Conservation (phyloP, 2,113 vertebrate genomes). For the Cercopithecus mona region DNA sequence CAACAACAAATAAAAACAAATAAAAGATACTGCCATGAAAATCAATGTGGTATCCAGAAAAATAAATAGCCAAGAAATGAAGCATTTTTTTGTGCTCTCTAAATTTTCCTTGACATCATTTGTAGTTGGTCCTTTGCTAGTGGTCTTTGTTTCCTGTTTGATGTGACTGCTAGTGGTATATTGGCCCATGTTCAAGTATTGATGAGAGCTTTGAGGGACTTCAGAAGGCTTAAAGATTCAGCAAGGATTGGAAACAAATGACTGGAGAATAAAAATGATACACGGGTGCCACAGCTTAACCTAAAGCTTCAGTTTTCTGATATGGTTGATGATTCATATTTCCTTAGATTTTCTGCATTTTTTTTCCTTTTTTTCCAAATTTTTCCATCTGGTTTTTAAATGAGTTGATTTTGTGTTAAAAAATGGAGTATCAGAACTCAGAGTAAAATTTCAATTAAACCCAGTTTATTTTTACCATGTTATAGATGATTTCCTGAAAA, state of each 20-base stretch:
- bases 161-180: background rate
- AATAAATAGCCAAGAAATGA: slow-evolving; percentile 43
- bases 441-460: background rate
- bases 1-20: slow-evolving; percentile 68
- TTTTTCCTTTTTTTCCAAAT: background rate
- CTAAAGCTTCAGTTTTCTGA: background rate
- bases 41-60: slow-evolving; percentile 60
- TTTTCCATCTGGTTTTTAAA: background rate
- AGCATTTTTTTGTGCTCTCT: background rate
- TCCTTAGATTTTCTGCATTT: background rate
- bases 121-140: background rate
- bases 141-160: background rate
- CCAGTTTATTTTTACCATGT: background rate
- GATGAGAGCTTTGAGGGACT: background rate
- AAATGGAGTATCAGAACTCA: background rate
- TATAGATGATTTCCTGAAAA: background rate
- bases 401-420: background rate
- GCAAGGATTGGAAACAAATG: background rate
- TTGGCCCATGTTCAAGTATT: background rate
- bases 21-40: slow-evolving; percentile 52
- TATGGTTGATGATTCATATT: background rate
- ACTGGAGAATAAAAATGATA: background rate
- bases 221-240: background rate
- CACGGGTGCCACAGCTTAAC: background rate
- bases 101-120: background rate